These are phyloP conservation scores for Spongilla lacustris DNA, from an alignment of 37 sponge, comb jelly and placozoan genomes.

Conservation along the genomic window DNA sequence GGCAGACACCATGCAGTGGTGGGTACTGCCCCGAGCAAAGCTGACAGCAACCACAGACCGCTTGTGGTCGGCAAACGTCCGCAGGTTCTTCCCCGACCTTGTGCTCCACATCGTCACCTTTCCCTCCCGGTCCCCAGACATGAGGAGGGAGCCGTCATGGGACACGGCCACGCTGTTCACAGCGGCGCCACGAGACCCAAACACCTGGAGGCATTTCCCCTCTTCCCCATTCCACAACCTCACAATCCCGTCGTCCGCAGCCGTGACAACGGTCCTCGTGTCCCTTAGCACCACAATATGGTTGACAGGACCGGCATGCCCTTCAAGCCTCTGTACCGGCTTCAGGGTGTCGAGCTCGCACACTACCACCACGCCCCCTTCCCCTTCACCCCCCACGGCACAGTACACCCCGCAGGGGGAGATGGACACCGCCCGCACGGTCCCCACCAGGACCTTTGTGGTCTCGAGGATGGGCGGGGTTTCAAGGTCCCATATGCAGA, in stretches of 20 bases:
- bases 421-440: constrained; percentile 22
- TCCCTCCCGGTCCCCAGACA: constrained; percentile 52
- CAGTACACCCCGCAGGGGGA: constrained; percentile 46
- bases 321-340: constrained; percentile 14
- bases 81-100: constrained; percentile 39
- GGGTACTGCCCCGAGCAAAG: constrained; percentile 9
- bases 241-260: constrained; percentile 22
- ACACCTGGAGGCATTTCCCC: constrained; percentile 11
- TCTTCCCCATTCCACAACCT: constrained; percentile 43
- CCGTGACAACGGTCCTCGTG: constrained; percentile 18
- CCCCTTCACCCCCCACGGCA: constrained; percentile 41
- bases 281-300: constrained; percentile 33
- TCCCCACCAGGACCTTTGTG: neutral
- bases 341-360: constrained; percentile 15
- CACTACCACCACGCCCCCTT: constrained; percentile 15
- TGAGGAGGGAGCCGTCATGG: constrained; percentile 26
- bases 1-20: constrained; percentile 47
- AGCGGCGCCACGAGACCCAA: constrained; percentile 3
- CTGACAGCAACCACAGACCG: constrained; percentile 43
- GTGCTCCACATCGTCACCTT: constrained; percentile 64
- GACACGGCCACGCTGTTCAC: constrained; percentile 57
- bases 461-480: constrained; percentile 31
- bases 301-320: neutral
- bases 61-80: constrained; percentile 46
- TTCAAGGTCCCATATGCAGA: constrained; percentile 67